phyloP scores from a whole-genome alignment of 2,888 invertebrate species.

The Drosophila fungiperda region DNA sequence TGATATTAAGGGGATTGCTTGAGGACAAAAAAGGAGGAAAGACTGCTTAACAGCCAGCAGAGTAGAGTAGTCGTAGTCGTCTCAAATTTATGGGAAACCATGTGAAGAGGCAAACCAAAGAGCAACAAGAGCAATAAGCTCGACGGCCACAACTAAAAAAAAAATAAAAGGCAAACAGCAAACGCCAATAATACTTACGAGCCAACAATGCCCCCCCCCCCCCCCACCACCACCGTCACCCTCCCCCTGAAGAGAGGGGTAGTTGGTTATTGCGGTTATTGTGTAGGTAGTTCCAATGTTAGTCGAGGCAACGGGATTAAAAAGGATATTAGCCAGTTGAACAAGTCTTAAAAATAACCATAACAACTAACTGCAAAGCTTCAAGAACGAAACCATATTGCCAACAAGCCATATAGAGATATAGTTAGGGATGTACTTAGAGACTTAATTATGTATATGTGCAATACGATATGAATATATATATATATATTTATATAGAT shows the following conservation, averaged over 20 bases:
- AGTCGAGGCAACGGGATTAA: slow-evolving; percentile 54
- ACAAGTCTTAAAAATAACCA: slow-evolving; percentile 43
- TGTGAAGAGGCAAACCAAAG: slow-evolving; percentile 22
- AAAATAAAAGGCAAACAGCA: slow-evolving; percentile 30
- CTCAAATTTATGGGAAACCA: slow-evolving; percentile 64
- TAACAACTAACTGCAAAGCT: slow-evolving; percentile 32
- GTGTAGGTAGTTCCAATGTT: slow-evolving; percentile 43
- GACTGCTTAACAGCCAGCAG: slow-evolving; percentile 24
- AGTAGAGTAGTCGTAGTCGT: slow-evolving; percentile 27
- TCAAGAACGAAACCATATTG: slow-evolving; percentile 17
- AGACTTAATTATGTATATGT: background rate
- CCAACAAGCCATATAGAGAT: background rate
- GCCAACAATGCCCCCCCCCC: no score
- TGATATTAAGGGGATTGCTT: slow-evolving; percentile 76
- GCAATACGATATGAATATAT: background rate
- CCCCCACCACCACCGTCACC: no score
- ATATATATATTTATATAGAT: background rate
- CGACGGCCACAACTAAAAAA: slow-evolving; percentile 16
- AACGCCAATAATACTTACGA: slow-evolving; percentile 61
- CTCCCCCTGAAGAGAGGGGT: no score
- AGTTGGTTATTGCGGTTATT: slow-evolving; percentile 2
- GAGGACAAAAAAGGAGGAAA: slow-evolving; percentile 20
- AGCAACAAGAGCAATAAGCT: slow-evolving; percentile 23
- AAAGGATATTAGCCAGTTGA: slow-evolving; percentile 66
- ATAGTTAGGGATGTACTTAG: background rate